Conservation (phyloP, 2,888 invertebrate species). For the Mythimna albipuncta region DNA sequence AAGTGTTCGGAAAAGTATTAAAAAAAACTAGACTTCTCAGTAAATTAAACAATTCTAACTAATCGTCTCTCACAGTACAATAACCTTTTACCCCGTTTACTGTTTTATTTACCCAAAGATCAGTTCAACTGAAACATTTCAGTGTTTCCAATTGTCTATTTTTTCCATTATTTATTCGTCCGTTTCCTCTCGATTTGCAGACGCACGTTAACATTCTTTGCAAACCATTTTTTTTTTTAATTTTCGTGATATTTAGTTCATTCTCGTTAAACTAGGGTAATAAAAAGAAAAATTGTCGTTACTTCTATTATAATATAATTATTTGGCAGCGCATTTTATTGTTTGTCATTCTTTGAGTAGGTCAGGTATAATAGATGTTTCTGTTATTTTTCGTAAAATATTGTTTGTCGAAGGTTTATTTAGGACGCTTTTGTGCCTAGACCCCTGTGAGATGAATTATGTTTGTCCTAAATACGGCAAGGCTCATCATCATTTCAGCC, state of each 20-base stretch:
- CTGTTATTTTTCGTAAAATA: neutral
- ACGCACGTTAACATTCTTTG: slow-evolving; percentile 5
- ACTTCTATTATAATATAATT: slow-evolving; percentile 19
- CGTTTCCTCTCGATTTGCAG: slow-evolving; percentile 4
- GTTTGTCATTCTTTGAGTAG: slow-evolving; percentile 17
- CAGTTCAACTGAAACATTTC: slow-evolving; percentile 13
- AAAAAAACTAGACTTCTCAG: too few relatives aligned
- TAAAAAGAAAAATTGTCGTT: slow-evolving; percentile 10
- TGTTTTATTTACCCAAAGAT: slow-evolving; percentile 23
- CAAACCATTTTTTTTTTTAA: slow-evolving; percentile 1
- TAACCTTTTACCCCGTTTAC: slow-evolving; percentile 1
- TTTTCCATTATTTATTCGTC: slow-evolving; percentile 28
- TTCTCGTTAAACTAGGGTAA: slow-evolving; percentile 14
- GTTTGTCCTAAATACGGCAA: neutral
- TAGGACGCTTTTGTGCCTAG: too few relatives aligned
- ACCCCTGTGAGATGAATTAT: neutral
- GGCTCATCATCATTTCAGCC: neutral
- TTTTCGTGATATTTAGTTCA: neutral
- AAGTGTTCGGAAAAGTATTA: too few relatives aligned
- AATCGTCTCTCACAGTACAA: slow-evolving; percentile 1
- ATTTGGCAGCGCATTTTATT: slow-evolving; percentile 34
- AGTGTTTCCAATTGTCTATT: slow-evolving; percentile 8
- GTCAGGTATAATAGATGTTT: slow-evolving; percentile 7
- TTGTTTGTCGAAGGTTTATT: neutral
- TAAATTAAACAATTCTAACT: neutral